A percentile compares a stretch with the other conserved stretches of the same genome.
Evolutionary conservation across 2,113 vertebrate species (phyloP).

Genomic region (Plectropomus leopardus): DNA sequence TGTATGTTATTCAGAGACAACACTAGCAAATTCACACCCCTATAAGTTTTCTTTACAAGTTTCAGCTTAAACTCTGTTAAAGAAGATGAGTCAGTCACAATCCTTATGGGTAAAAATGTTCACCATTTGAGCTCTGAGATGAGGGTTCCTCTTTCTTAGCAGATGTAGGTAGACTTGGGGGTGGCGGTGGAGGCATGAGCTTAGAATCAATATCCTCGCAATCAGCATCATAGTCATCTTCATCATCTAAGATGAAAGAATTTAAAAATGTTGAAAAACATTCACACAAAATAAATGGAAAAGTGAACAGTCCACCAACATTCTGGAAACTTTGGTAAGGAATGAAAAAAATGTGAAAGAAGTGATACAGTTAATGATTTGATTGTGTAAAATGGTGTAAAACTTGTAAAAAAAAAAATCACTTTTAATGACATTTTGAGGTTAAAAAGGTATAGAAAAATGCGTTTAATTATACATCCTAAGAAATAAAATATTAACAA

Average conservation of each 20-base stretch:
- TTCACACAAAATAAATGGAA: background rate
- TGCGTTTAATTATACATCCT: too few relatives aligned
- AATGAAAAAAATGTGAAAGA: background rate
- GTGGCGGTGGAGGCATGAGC: conserved; percentile 96
- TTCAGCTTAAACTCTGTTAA: background rate
- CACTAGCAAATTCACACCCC: conserved; percentile 2
- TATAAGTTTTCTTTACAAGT: background rate
- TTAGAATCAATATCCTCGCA: conserved; percentile 98
- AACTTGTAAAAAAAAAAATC: background rate
- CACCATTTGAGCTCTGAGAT: conserved; percentile 84
- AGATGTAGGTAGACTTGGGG: conserved; percentile 84
- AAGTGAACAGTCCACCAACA: background rate
- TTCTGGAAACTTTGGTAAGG: background rate
- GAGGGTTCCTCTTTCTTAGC: conserved; percentile 92
- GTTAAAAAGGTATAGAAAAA: background rate
- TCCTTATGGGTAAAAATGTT: conserved; percentile 40
- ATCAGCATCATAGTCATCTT: conserved; percentile 98
- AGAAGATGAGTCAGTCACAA: background rate
- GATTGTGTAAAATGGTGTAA: background rate
- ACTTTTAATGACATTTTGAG: too few relatives aligned
- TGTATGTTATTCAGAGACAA: background rate
- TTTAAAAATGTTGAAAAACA: background rate
- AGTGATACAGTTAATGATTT: background rate
- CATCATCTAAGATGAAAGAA: conserved; percentile 85
- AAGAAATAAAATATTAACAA: background rate